Evolutionary conservation across 2,113 vertebrate species (phyloP).

Genomic region (Phyllostomus hastatus): DNA sequence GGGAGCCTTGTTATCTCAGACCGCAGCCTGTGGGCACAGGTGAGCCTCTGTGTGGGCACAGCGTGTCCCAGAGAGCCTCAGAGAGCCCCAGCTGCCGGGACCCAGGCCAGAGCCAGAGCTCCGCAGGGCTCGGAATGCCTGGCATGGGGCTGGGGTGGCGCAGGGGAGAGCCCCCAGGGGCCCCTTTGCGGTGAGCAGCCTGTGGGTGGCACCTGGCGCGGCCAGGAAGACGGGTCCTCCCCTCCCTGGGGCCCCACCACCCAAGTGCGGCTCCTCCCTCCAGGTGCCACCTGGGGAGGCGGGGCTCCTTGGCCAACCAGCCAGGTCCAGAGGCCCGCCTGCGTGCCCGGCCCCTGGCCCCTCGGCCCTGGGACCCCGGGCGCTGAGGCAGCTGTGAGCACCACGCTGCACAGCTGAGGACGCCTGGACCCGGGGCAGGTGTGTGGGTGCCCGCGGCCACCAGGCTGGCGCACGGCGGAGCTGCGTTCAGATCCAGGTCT

Average conservation of each 20-base stretch:
- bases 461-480: fast-evolving
- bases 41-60: not conserved
- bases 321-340: not conserved
- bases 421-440: not conserved
- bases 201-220: conserved; percentile 68
- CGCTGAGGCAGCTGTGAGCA: not conserved
- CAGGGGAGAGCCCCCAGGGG: conserved; percentile 28
- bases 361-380: fast-evolving
- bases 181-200: conserved; percentile 60
- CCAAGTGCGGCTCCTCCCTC: conserved; percentile 48
- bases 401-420: not conserved
- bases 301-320: not conserved
- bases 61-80: fast-evolving
- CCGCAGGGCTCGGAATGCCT: not conserved
- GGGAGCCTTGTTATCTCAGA: not conserved
- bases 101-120: not conserved
- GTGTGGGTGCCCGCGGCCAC: fast-evolving
- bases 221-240: conserved; percentile 15
- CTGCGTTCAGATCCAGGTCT: not conserved
- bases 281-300: not conserved
- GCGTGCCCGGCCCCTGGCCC: not conserved
- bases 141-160: not conserved
- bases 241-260: conserved; percentile 54
- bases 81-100: conserved; percentile 9
- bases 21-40: not conserved